Evolutionary conservation across 2,797 vertebrate genomes (phyloP), one percentile per base, ranked within the genome.

Genomic region (Xiphorhynchus erythropygius): DNA sequence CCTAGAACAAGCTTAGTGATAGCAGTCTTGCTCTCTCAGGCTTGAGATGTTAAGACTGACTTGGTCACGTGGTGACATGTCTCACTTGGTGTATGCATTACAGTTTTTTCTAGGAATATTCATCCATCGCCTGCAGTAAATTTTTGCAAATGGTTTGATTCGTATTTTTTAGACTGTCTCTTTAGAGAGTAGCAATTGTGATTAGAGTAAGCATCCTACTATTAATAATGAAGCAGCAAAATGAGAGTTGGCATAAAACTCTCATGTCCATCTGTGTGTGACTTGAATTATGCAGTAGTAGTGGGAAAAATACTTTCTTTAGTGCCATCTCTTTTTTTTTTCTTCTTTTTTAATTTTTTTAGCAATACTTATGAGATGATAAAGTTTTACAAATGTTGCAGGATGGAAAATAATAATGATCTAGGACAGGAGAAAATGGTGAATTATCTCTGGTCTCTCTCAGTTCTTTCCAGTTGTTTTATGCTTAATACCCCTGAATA

Each of bases 141-240:
- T 82, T 93, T 84, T 88, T 93, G 24, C 22, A 86, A 90, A 87
- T 76, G 23, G 22, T 8, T 91, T 73, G 71, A 71, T 91, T 95
- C 64, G 62, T 83, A 60, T 87, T 93, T 75, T 90, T 18, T 35
- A 62, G 53, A 55, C 27, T 76, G 19, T 71, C 65, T n/a, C n/a
- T n/a, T n/a, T 82, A 49, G 64, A 89, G 71, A 86, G 47, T 63
- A 73, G 65, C 16, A 47, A 76, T 33, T 84, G 83, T 63, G 67
- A 84, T 93, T 79, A 84, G 67, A 94, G 53, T 52, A 89, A 93
- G 63, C 46, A 67, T 56, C 49, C 16, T 69, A 19, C 56, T 80
- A 37, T 85, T 91, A 92, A 82, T 91, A 88, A 91, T 30, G 59
- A 90, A 84, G 32, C 6, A 44, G 55, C 23, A 85, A 94, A 90